Evolutionary conservation across 2,113 vertebrate genomes (phyloP).

Genomic region (Garra rufa): DNA sequence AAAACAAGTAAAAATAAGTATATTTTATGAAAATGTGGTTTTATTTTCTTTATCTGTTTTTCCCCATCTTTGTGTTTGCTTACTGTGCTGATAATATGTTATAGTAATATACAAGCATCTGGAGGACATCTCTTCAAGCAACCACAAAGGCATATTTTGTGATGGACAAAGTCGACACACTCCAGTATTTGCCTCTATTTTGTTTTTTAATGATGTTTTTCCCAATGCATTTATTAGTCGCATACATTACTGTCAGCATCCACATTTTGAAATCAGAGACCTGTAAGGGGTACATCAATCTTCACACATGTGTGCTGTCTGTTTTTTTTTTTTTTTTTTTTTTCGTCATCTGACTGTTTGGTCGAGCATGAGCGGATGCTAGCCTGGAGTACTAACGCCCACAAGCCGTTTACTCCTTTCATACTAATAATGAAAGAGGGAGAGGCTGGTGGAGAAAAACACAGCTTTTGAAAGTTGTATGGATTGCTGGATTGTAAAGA

Average conservation of each 20-base stretch:
- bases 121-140: neutral
- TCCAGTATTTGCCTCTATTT: neutral
- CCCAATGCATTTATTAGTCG: neutral
- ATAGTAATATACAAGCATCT: neutral
- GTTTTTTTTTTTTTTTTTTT: neutral
- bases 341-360: neutral
- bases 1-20: constrained; percentile 2
- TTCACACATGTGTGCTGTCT: constrained; percentile 19
- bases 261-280: constrained; percentile 20
- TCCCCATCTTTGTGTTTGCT: neutral
- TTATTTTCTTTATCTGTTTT: neutral
- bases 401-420: constrained; percentile 4
- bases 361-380: neutral
- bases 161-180: neutral
- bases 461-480: neutral
- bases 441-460: neutral
- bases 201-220: neutral
- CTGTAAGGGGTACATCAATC: constrained; percentile 21
- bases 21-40: neutral
- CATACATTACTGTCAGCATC: constrained; percentile 1
- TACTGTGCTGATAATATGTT: neutral
- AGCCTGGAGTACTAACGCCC: neutral
- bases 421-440: constrained; percentile 5
- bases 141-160: neutral
- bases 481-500: neutral